Percentiles rank a stretch among this genome's conserved stretches.
Conservation (phyloP, 2,797 vertebrate species). For the Myotis planiceps region DNA sequence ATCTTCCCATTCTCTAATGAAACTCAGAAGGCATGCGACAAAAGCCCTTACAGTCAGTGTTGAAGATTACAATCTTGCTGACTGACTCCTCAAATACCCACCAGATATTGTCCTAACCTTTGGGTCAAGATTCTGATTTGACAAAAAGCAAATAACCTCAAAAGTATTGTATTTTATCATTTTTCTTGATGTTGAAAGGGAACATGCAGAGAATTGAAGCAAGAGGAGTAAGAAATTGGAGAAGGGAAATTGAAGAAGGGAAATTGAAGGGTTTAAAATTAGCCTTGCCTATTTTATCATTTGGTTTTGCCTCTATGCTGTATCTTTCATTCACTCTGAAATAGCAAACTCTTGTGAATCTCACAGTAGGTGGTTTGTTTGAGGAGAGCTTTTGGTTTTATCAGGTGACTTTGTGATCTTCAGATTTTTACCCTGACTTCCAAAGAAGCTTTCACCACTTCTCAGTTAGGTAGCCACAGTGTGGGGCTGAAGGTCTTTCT, state of each 20-base stretch:
- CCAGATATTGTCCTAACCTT: neutral
- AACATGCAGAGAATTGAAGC: neutral
- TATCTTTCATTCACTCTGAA: neutral
- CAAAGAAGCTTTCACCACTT: neutral
- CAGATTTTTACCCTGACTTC: neutral
- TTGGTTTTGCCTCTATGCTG: neutral
- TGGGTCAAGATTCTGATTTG: conserved; percentile 24
- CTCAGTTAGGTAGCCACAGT: neutral
- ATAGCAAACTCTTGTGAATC: neutral
- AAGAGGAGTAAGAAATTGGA: neutral
- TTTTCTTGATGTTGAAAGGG: conserved; percentile 40
- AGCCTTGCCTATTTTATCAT: neutral
- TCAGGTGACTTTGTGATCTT: neutral
- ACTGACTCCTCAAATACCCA: neutral
- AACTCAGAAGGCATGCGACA: neutral
- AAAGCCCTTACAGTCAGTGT: neutral
- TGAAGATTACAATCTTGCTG: neutral
- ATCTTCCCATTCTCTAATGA: neutral
- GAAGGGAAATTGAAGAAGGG: neutral
- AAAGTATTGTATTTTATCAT: neutral
- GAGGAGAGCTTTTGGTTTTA: neutral
- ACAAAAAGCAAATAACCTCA: neutral
- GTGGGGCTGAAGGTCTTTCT: neutral
- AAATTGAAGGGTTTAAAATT: neutral
- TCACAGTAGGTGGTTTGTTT: neutral